Base-by-base conservation (phyloP, 1,140 invertebrate species). In the Cyclina sinensis region DNA sequence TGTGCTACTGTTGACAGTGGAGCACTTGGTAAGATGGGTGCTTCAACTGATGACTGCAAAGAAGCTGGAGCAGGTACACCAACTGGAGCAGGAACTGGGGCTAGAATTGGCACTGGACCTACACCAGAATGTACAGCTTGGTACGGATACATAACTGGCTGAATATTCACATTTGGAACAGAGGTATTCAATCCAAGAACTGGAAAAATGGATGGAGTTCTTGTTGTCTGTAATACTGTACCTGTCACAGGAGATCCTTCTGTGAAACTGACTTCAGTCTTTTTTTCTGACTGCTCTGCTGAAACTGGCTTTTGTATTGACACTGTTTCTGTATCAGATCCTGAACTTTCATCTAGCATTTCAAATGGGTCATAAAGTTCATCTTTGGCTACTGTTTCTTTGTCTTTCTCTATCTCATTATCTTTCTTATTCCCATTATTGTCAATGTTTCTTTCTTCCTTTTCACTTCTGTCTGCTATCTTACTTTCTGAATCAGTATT, bases 281-380 rank as follows among this genome's bases (percentile, higher is more conserved):
- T 27, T 32, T 27, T 78, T 1, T 48, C 43, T 24, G 27, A 11
- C 12, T 24, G 14, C 9, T 46, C 48, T 51, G 39, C 9, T 12
- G 21, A 48, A 24, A 32, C n/a, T 24, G 21, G 39, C 24, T 39
- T 1, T 48, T 54, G 21, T 24, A 27, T 51, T 16, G 11, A 2
- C 9, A 11, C 1, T 43, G n/a, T 24, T 39, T 81, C 79, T 43
- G 30, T 37, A 2, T 62, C 79, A n/a, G 74, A 78, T 1, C n/a
- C 21, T 32, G 43, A 48, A 78, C 74, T 54, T 11, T 81, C 57
- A 59, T 62, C 24, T n/a, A 78, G 51, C 30, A 37, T 48, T 78
- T 86, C 84, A 86, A 86, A 86, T 27, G 84, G 84, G 48, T 86
- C 84, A 86, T 86, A 86, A 24, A 78, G 24, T 35, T 46, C 79